These are phyloP conservation scores for Magallana nippona DNA, from an alignment of 2,888 invertebrate species.

Conservation along the genomic window DNA sequence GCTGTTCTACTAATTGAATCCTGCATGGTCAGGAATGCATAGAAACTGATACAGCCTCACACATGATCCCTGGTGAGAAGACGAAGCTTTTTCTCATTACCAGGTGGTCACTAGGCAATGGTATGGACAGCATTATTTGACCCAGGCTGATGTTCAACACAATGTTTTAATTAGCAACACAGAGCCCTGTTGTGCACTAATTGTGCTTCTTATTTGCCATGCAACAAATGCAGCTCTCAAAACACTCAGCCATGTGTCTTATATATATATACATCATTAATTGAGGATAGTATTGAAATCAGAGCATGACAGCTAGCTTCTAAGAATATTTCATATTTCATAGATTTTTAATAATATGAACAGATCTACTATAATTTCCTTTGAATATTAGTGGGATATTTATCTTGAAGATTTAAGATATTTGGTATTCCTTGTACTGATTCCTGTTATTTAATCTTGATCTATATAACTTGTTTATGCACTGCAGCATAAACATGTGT, in stretches of 20 bases:
- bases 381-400: too few relatives aligned
- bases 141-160: neutral
- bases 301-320: neutral
- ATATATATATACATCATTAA: neutral
- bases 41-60: neutral
- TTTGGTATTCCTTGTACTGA: too few relatives aligned
- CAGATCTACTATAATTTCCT: too few relatives aligned
- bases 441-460: too few relatives aligned
- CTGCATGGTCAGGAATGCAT: conserved; percentile 26
- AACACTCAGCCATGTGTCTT: neutral
- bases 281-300: too few relatives aligned
- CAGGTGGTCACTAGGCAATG: conserved; percentile 9
- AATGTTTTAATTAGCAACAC: conserved; percentile 20
- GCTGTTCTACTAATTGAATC: conserved; percentile 24
- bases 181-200: neutral
- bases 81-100: conserved; percentile 29
- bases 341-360: too few relatives aligned
- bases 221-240: conserved; percentile 13
- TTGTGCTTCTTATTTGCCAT: neutral
- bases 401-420: too few relatives aligned
- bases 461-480: too few relatives aligned
- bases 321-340: too few relatives aligned
- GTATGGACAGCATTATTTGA: neutral
- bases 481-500: too few relatives aligned
- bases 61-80: conserved; percentile 1